A percentile compares a stretch with the other conserved stretches of the same genome.
Conservation (phyloP, 2,797 vertebrate genomes). For the Mus minutoides region DNA sequence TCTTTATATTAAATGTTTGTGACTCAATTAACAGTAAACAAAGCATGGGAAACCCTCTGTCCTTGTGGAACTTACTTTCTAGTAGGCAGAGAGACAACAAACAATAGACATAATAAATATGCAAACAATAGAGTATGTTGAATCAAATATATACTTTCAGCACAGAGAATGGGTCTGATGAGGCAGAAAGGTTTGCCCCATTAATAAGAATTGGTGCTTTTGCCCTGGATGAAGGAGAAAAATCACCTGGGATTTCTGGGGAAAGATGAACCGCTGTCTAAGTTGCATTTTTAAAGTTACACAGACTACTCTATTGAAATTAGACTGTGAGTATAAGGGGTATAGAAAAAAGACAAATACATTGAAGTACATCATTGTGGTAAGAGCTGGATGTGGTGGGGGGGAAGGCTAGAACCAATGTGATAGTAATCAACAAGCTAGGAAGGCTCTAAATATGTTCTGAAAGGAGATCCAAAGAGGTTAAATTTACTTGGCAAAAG, state of each 20-base stretch:
- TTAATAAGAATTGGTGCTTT: constrained; percentile 26
- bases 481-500: background rate
- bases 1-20: constrained; percentile 33
- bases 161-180: constrained; percentile 16
- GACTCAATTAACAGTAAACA: background rate
- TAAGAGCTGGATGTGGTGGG: too few relatives aligned
- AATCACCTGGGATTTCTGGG: background rate
- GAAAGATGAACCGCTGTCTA: background rate
- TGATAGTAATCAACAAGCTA: background rate
- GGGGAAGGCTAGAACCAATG: background rate
- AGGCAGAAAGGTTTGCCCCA: background rate
- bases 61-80: background rate
- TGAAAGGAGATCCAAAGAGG: constrained; percentile 4
- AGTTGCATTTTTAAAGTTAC: constrained; percentile 13
- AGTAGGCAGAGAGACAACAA: background rate
- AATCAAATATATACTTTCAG: background rate
- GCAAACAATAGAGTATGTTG: background rate
- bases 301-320: constrained; percentile 14
- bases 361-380: background rate
- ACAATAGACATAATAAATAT: constrained; percentile 11
- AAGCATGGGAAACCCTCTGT: background rate
- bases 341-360: constrained; percentile 30
- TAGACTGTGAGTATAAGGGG: background rate
- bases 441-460: background rate
- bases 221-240: constrained; percentile 9